Conservation (phyloP, 2,888 invertebrate genomes). For the Lepidocyrtinus sp. region DNA sequence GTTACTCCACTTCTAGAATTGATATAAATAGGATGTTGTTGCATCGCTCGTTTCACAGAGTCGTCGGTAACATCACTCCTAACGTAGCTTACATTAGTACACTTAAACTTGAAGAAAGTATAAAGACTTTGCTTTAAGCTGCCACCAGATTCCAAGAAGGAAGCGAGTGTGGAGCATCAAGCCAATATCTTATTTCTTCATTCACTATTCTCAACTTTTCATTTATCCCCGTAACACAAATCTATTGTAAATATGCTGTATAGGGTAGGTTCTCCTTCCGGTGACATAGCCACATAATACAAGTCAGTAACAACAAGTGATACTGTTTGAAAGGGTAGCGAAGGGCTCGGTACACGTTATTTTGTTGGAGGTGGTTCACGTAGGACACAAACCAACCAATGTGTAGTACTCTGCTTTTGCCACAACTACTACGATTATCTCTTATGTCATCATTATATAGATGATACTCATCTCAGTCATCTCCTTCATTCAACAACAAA, state of each 20-base stretch:
- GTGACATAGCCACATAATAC: not conserved
- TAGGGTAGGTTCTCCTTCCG: not conserved
- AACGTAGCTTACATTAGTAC: not conserved
- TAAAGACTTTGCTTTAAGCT: not conserved
- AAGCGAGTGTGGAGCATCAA: slow-evolving; percentile 21
- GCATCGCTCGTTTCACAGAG: slow-evolving; percentile 20
- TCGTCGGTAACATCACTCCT: slow-evolving; percentile 33
- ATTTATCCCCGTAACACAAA: not conserved
- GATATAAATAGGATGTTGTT: slow-evolving; percentile 38
- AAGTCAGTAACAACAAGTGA: slow-evolving; percentile 32
- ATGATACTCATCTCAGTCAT: slow-evolving; percentile 13
- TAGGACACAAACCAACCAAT: too few species aligned
- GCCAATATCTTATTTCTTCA: slow-evolving; percentile 41
- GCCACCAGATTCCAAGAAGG: slow-evolving; percentile 12
- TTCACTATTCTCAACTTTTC: slow-evolving; percentile 1
- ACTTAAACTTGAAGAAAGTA: not conserved
- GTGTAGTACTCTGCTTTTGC: not conserved
- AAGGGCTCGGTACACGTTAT: too few species aligned
- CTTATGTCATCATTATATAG: not conserved
- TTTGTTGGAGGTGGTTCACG: too few species aligned
- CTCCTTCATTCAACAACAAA: not conserved
- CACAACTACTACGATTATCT: not conserved
- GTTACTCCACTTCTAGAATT: slow-evolving; percentile 25
- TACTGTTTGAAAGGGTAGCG: not conserved
- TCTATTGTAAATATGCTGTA: too few species aligned